Evolutionary conservation across 2,113 vertebrate species (phyloP).

Genomic region (Tachysurus fulvidraco): DNA sequence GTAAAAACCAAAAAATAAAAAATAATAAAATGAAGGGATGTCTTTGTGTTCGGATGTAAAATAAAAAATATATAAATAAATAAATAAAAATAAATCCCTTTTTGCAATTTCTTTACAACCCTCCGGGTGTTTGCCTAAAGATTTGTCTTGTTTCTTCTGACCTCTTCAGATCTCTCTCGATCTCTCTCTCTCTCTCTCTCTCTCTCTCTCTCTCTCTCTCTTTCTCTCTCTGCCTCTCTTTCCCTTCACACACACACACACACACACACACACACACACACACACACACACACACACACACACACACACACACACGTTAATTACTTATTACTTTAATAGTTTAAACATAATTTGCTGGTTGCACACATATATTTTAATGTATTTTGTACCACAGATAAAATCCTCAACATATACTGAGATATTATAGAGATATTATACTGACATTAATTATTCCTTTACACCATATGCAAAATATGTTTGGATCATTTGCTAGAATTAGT

Average conservation of each 20-base stretch:
- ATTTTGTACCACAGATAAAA: not conserved
- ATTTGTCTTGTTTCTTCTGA: not conserved
- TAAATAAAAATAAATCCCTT: not conserved
- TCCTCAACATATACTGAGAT: not conserved
- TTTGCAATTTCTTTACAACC: not conserved
- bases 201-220: not conserved
- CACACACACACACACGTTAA: not conserved
- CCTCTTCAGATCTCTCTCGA: not conserved
- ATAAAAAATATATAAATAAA: not conserved
- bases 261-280: not conserved
- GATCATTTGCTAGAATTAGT: not conserved
- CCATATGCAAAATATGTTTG: not conserved
- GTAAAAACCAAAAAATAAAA: constrained; percentile 16
- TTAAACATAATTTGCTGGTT: not conserved
- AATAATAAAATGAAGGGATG: not conserved
- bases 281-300: not conserved
- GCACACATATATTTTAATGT: not conserved
- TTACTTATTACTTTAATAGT: constrained; percentile 14
- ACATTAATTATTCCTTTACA: not conserved
- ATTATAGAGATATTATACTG: too few relatives aligned
- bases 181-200: not conserved
- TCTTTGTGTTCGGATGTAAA: not conserved
- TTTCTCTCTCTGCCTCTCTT: not conserved
- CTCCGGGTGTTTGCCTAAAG: not conserved
- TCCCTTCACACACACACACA: too few relatives aligned